Evolutionary conservation across 2,113 vertebrate genomes (phyloP).

Genomic region (Perognathus longimembris): DNA sequence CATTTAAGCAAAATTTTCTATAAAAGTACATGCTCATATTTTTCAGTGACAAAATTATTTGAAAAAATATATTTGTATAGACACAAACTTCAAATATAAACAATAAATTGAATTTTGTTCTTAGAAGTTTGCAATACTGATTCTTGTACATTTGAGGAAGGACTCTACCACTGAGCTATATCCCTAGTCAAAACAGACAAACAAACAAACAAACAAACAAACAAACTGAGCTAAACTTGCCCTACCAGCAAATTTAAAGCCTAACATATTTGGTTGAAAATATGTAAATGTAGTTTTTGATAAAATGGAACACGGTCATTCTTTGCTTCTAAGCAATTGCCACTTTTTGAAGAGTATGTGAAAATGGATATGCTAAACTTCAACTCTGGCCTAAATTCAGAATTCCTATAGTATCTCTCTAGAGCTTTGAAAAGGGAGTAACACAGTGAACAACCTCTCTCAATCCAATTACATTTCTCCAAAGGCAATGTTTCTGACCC

Average conservation of each 20-base stretch:
- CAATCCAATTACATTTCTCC: not conserved
- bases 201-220: too few relatives aligned
- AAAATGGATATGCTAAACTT: not conserved
- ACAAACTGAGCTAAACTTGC: too few relatives aligned
- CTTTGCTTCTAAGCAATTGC: not conserved
- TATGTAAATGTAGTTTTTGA: not conserved
- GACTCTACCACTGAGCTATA: too few relatives aligned
- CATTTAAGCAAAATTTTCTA: conserved; percentile 10
- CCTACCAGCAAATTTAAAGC: not conserved
- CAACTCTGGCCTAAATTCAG: not conserved
- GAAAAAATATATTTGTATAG: not conserved
- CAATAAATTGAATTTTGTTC: not conserved
- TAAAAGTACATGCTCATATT: not conserved
- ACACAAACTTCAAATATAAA: not conserved
- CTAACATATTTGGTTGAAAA: not conserved
- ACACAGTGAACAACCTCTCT: too few relatives aligned
- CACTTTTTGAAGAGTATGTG: not conserved
- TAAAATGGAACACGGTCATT: not conserved
- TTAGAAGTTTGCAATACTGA: not conserved
- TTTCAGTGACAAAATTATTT: conserved; percentile 5
- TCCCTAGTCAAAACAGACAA: not conserved
- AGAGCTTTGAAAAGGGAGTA: not conserved
- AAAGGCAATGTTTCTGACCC: not conserved
- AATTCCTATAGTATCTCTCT: not conserved
- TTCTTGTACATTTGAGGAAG: not conserved